Conservation (phyloP, 2,113 vertebrate genomes). For the Gnathonemus longibarbis region DNA sequence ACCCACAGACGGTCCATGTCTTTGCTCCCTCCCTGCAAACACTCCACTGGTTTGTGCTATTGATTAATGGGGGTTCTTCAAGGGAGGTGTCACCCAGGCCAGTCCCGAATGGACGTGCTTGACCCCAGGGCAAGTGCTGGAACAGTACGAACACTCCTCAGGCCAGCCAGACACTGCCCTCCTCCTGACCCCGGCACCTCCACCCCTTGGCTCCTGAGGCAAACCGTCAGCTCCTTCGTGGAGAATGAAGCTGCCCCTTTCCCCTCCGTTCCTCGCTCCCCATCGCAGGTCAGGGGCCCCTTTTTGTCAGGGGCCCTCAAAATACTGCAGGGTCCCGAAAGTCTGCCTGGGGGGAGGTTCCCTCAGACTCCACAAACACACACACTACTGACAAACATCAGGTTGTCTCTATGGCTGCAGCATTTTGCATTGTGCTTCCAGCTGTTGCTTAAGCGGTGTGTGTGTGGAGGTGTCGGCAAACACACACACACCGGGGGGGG, state of each 20-base stretch:
- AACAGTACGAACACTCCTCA: constrained; percentile 27
- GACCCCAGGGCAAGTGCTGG: constrained; percentile 17
- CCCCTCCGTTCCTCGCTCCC: not conserved
- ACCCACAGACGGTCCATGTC: no score
- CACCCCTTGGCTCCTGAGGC: not conserved
- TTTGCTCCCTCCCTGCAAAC: not conserved
- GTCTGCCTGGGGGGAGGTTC: not conserved
- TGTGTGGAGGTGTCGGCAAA: not conserved
- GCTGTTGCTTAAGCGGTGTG: not conserved
- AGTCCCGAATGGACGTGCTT: not conserved
- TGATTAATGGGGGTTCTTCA: not conserved
- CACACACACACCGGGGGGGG: not conserved
- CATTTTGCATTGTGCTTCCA: not conserved
- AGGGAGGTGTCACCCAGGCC: not conserved
- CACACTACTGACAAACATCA: not conserved
- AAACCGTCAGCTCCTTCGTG: not conserved
- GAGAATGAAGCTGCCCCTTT: not conserved
- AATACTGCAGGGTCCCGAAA: not conserved
- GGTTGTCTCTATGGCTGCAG: not conserved
- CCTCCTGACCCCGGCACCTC: not conserved
- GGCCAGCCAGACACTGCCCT: constrained; percentile 21
- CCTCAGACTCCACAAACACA: not conserved
- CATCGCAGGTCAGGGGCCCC: not conserved
- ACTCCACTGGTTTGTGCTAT: not conserved
- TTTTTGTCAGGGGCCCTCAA: not conserved